Evolutionary conservation across 1,140 invertebrate genomes (phyloP).

Genomic region (Apis cerana): DNA sequence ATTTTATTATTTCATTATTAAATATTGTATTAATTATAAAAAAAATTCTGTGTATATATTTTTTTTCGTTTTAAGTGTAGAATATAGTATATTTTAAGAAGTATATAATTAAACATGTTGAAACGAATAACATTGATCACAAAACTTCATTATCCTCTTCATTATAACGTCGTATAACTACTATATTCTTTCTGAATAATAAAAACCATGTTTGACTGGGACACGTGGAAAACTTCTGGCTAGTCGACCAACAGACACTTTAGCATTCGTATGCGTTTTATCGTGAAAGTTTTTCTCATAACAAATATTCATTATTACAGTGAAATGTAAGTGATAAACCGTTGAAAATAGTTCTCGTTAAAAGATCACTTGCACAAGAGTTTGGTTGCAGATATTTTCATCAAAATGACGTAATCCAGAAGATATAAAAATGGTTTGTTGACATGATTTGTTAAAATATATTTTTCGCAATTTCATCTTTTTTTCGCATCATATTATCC

Average conservation of each 20-base stretch:
- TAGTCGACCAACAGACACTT: conserved; percentile 64
- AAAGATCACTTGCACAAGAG: neutral
- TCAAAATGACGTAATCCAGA: neutral
- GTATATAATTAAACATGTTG: neutral
- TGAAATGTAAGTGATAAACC: neutral
- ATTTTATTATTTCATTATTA: too few species aligned
- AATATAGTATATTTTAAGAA: too few species aligned
- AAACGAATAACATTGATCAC: neutral
- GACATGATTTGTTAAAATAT: neutral
- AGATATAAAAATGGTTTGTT: conserved; percentile 18
- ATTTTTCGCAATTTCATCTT: neutral
- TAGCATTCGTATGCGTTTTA: conserved; percentile 44
- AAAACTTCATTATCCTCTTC: conserved; percentile 23
- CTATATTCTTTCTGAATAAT: conserved; percentile 70
- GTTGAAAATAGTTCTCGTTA: neutral
- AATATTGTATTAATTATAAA: too few species aligned
- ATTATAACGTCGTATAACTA: neutral
- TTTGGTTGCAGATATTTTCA: neutral
- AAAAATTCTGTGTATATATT: too few species aligned
- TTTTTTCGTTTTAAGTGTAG: neutral
- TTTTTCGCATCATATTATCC: too few species aligned
- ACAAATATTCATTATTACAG: neutral
- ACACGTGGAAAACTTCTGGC: conserved; percentile 67
- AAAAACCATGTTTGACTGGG: conserved; percentile 56
- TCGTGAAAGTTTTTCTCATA: neutral